Percentiles rank a stretch among this genome's conserved stretches.
These are phyloP conservation scores for Somateria mollissima DNA, from an alignment of 2,797 vertebrate genomes.

Conservation along the genomic window DNA sequence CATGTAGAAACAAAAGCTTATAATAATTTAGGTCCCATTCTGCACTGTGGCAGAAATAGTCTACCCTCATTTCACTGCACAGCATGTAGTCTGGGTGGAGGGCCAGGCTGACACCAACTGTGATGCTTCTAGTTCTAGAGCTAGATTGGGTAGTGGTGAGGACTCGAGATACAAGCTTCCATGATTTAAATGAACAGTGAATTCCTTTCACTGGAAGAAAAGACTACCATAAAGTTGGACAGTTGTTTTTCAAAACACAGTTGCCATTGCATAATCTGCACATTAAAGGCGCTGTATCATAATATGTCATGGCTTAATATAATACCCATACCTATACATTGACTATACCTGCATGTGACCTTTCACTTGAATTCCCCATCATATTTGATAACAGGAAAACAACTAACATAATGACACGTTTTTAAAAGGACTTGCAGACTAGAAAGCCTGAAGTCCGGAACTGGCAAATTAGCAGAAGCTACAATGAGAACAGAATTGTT, in stretches of 20 bases:
- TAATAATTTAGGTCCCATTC: fast-evolving
- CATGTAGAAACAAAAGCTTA: not conserved
- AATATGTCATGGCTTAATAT: not conserved
- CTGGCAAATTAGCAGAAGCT: not conserved
- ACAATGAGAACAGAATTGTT: not conserved
- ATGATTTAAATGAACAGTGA: not conserved
- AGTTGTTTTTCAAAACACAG: not conserved
- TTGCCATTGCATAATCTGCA: not conserved
- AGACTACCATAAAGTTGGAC: not conserved
- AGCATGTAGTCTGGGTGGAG: not conserved
- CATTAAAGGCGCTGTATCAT: not conserved
- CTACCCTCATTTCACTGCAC: not conserved
- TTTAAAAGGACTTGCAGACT: not conserved
- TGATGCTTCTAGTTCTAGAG: not conserved
- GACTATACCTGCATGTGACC: not conserved
- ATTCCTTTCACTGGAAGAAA: not conserved
- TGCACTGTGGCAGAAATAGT: not conserved
- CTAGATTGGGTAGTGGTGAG: not conserved
- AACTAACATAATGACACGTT: not conserved
- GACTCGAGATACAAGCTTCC: not conserved
- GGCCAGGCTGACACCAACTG: not conserved
- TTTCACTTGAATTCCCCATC: not conserved
- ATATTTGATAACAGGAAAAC: not conserved
- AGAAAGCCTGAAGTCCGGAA: not conserved
- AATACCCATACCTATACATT: not conserved